Conservation (phyloP, 2,888 invertebrate genomes). For the Emesis furor region DNA sequence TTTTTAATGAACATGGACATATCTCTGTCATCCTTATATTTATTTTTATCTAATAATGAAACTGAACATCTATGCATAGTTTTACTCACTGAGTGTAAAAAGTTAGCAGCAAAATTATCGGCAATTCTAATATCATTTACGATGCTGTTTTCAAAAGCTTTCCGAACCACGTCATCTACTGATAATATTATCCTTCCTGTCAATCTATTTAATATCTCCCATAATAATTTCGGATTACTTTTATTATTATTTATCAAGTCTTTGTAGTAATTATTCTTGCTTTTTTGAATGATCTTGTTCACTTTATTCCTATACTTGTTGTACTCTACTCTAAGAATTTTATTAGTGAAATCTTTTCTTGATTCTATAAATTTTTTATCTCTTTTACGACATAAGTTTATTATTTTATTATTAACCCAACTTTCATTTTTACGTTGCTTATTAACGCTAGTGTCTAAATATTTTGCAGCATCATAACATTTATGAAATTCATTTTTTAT, state of each 20-base stretch:
- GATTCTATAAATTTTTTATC: conserved; percentile 22
- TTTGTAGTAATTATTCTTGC: conserved; percentile 6
- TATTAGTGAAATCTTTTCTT: conserved; percentile 27
- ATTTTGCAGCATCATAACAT: no score
- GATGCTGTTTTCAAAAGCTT: no score
- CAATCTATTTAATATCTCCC: conserved; percentile 13
- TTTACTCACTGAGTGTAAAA: no score
- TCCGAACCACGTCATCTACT: neutral
- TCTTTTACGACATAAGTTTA: conserved; percentile 19
- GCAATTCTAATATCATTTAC: no score
- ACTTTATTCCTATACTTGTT: conserved; percentile 26
- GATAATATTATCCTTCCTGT: conserved; percentile 22
- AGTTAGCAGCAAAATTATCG: no score
- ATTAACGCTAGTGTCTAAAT: no score
- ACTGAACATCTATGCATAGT: no score
- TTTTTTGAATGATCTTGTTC: conserved; percentile 18
- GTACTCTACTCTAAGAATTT: conserved; percentile 8
- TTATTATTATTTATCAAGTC: neutral
- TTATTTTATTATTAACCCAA: conserved; percentile 24
- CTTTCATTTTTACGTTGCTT: neutral
- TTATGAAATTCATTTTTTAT: no score
- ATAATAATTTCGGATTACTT: conserved; percentile 7
- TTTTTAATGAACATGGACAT: no score
- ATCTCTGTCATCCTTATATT: no score
- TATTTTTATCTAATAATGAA: no score